phyloP scores from a whole-genome alignment of 2,797 vertebrate genomes.

The Picus viridis region DNA sequence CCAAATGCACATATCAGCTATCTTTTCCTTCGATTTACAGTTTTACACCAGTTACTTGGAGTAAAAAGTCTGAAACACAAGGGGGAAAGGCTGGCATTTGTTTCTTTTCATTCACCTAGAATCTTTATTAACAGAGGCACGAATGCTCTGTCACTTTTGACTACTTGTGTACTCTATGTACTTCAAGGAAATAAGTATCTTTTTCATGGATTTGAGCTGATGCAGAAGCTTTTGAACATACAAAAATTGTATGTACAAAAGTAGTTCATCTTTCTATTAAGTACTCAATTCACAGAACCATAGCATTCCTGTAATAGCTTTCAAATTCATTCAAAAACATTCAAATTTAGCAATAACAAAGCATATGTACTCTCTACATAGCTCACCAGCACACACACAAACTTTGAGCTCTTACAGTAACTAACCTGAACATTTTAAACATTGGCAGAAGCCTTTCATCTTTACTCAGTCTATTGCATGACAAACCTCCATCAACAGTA shows the following conservation, averaged over 20 bases:
- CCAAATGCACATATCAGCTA: not conserved
- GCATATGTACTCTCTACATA: not conserved
- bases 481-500: not conserved
- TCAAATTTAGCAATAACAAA: not conserved
- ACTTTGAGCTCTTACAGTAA: not conserved
- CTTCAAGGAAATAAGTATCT: not conserved
- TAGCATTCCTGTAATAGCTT: not conserved
- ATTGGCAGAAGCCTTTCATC: not conserved
- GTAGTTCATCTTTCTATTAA: not conserved
- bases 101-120: not conserved
- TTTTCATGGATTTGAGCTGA: not conserved
- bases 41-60: not conserved
- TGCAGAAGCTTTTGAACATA: not conserved
- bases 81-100: not conserved
- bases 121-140: not conserved
- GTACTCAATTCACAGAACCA: not conserved
- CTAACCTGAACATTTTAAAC: not conserved
- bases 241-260: not conserved
- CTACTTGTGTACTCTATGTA: not conserved
- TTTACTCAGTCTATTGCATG: not conserved
- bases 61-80: constrained; percentile 2
- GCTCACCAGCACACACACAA: not conserved
- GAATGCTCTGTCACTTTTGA: not conserved
- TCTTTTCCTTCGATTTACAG: not conserved
- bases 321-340: not conserved